Conservation (phyloP, 2,797 vertebrate species). For the Kryptopterus vitreolus region DNA sequence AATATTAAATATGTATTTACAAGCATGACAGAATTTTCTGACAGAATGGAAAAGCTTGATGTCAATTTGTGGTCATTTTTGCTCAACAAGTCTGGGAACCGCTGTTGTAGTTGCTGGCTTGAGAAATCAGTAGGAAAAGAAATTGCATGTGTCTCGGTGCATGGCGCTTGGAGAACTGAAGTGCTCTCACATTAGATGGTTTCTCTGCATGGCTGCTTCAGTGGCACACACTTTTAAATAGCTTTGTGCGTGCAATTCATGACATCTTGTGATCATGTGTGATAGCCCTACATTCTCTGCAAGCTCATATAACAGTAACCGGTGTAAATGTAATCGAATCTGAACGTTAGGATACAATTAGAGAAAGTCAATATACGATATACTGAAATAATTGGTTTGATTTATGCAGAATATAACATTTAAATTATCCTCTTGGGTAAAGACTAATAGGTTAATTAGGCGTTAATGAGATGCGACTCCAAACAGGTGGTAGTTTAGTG, state of each 20-base stretch:
- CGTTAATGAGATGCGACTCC: background rate
- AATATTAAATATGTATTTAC: background rate
- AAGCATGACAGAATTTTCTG: background rate
- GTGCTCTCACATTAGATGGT: background rate
- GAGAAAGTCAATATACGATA: background rate
- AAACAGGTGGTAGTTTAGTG: too few relatives aligned
- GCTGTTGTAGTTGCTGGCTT: background rate
- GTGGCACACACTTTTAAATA: background rate
- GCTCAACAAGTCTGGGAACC: background rate
- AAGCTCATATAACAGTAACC: background rate
- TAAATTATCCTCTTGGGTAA: background rate
- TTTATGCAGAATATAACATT: background rate
- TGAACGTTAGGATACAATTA: background rate
- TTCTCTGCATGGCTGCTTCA: slow-evolving; percentile 4
- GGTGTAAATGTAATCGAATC: background rate
- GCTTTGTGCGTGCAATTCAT: background rate
- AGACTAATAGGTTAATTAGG: background rate
- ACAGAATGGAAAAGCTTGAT: background rate
- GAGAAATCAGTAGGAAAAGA: background rate
- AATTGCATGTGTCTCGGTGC: background rate
- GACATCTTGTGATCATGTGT: background rate
- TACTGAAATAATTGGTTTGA: background rate
- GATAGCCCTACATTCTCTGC: background rate
- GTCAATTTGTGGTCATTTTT: slow-evolving; percentile 10
- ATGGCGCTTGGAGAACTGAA: background rate